Evolutionary conservation across 2,113 vertebrate genomes (phyloP), one percentile per base, ranked within the genome.

Genomic region (Nymphicus hollandicus): DNA sequence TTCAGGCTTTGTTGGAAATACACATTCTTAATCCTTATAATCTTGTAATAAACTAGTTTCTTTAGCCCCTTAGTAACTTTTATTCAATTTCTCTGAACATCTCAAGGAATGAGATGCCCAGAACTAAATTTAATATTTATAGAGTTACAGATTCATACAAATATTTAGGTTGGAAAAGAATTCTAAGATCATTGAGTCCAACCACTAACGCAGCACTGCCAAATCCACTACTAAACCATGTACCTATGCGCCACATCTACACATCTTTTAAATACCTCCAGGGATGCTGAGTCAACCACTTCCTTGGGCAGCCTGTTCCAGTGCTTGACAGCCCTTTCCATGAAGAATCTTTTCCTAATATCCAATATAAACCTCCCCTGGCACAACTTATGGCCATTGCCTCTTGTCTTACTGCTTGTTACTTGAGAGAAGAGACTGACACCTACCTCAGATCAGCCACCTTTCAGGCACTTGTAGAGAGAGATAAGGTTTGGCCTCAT

Each of bases 341-440:
- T 53, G 14, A 61, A 47, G 25, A 61, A n/a, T 35, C 27, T 41
- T 76, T 14, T 41, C 7, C 28, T 52, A 19, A 46, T 52, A 39
- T 13, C 14, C 24, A 41, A 31, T 35, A 7, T n/a, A 60, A 79
- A 46, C 3, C 29, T 66, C 20, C 9, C 50, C 39, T 60, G 39
- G 6, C 7, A 23, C 11, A 80, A 31, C 11, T 41, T 61, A 24
- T 60, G 17, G 24, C 6, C 1, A 0, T 27, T 60, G 73, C 14
- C 7, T 73, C 12, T 23, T 0, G 0, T 16, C 6, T 2, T 39
- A 24, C 37, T 28, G 29, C 13, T 73, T 53, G 23, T 18, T 46
- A 25, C 16, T 9, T 52, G 24, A 19, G 5, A 65, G 31, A 44
- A 50, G 37, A 72, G 20, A 20, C 19, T 5, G 29, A 13, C 7